Percentiles rank a stretch among this genome's conserved stretches.
These are phyloP conservation scores for Lamprologus callipterus DNA, from an alignment of 2,113 vertebrate species.

Conservation along the genomic window DNA sequence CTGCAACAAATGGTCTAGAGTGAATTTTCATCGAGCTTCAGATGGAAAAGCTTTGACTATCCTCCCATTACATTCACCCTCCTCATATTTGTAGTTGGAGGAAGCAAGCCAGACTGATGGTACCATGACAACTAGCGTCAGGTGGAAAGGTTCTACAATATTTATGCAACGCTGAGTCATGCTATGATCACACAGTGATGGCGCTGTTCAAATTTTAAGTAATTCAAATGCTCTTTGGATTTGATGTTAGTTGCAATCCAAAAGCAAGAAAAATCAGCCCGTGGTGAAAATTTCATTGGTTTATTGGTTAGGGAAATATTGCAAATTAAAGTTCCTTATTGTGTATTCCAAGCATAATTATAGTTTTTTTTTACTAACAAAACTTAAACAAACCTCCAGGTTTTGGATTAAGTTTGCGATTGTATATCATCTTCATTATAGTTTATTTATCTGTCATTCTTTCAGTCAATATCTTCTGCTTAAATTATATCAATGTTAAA, in stretches of 20 bases:
- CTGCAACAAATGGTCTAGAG: neutral
- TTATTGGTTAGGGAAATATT: neutral
- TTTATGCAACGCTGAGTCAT: slow-evolving; percentile 35
- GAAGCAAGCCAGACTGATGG: neutral
- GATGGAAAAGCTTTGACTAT: neutral
- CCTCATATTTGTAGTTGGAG: slow-evolving; percentile 41
- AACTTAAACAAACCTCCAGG: neutral
- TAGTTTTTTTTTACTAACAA: neutral
- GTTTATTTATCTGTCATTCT: neutral
- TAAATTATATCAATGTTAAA: neutral
- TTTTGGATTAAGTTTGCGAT: neutral
- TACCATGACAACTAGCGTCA: slow-evolving; percentile 42
- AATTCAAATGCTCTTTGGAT: neutral
- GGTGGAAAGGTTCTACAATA: slow-evolving; percentile 16
- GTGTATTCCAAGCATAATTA: neutral
- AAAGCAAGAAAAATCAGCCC: neutral
- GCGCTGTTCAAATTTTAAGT: neutral
- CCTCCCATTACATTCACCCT: neutral
- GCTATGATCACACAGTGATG: neutral
- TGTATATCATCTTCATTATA: neutral
- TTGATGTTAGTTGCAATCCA: neutral
- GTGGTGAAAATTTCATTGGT: neutral
- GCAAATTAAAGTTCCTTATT: neutral
- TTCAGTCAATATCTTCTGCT: neutral
- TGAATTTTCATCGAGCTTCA: neutral